These are phyloP conservation scores for Cebus imitator DNA, from an alignment of 2,113 vertebrate genomes.

Conservation along the genomic window DNA sequence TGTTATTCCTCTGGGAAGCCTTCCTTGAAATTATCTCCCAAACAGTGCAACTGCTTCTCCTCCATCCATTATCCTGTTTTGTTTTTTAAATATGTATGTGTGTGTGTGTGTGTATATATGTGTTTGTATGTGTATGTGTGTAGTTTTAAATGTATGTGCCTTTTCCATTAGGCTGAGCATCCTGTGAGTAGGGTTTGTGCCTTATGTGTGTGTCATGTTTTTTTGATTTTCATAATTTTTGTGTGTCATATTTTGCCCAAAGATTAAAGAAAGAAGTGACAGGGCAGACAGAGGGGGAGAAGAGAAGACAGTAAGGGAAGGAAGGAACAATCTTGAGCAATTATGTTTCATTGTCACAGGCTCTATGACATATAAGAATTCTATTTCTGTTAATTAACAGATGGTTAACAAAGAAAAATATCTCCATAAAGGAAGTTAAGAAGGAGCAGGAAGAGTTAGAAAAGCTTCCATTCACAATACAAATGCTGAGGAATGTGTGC, in stretches of 20 bases:
- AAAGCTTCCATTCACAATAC: not conserved
- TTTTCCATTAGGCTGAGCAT: not conserved
- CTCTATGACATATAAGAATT: not conserved
- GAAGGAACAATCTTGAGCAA: not conserved
- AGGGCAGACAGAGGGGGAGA: not conserved
- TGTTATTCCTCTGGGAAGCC: not conserved
- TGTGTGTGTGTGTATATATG: not conserved
- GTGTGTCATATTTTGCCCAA: not conserved
- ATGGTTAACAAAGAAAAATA: constrained; percentile 29
- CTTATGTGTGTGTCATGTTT: not conserved
- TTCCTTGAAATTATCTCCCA: not conserved
- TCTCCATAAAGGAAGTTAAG: not conserved
- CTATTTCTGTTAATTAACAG: constrained; percentile 49
- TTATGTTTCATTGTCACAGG: constrained; percentile 34
- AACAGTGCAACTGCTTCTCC: not conserved
- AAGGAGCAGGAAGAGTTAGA: not conserved
- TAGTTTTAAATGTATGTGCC: not conserved
- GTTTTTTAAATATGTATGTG: no score
- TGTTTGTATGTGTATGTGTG: not conserved
- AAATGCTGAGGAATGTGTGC: not conserved
- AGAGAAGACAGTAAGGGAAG: not conserved
- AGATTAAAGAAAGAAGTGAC: not conserved
- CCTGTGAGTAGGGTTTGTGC: not conserved
- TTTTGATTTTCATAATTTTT: not conserved
- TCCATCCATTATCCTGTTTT: not conserved